phyloP scores from a whole-genome alignment of 1,140 invertebrate genomes.

The Drosophila ohnishii region DNA sequence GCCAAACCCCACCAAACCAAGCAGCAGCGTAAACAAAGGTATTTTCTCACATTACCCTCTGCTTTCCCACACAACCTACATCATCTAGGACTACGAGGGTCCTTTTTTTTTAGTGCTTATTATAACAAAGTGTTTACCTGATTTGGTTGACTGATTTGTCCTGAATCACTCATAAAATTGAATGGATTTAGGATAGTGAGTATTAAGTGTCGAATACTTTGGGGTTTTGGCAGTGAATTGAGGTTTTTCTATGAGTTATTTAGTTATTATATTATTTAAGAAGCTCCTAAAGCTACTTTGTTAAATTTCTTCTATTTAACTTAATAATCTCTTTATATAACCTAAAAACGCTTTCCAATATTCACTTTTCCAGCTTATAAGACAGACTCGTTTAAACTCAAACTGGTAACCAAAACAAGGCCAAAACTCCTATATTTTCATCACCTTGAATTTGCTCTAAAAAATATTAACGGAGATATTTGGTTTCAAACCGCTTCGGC shows the following conservation, averaged over 20 bases:
- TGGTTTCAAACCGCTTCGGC: slow-evolving; percentile 26
- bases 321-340: neutral
- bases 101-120: slow-evolving; percentile 44
- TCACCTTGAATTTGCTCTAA: neutral
- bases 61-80: slow-evolving; percentile 1
- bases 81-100: slow-evolving; percentile 11
- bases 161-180: slow-evolving; percentile 40
- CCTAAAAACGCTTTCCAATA: neutral
- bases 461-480: slow-evolving; percentile 4
- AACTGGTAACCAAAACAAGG: neutral
- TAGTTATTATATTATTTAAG: neutral
- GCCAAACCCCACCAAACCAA: slow-evolving; percentile 51
- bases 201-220: neutral
- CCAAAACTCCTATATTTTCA: neutral
- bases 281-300: neutral
- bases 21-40: slow-evolving; percentile 51
- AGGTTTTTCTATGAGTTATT: neutral
- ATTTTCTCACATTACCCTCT: slow-evolving; percentile 24
- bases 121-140: slow-evolving; percentile 65
- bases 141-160: slow-evolving; percentile 52
- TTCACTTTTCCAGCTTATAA: slow-evolving; percentile 3
- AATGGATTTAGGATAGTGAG: slow-evolving; percentile 8
- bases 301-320: too few species aligned
- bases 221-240: neutral
- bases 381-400: neutral